Percentiles rank a stretch among this genome's conserved stretches.
These are phyloP conservation scores for Apis florea DNA, from an alignment of 1,140 invertebrate species.

Conservation along the genomic window DNA sequence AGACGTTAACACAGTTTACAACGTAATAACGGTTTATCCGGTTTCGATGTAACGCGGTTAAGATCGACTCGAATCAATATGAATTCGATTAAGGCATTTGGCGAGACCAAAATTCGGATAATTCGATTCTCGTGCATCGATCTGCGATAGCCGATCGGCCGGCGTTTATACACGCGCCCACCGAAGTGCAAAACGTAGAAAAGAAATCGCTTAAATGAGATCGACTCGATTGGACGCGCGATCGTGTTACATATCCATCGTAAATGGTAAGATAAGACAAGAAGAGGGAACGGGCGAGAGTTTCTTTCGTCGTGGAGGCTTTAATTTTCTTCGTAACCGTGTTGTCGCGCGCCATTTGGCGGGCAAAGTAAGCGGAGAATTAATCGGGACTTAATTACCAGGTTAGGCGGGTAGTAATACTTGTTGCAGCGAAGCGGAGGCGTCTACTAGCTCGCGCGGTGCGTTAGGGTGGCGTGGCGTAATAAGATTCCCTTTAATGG, in stretches of 20 bases:
- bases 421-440: slow-evolving; percentile 75
- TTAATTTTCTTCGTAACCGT: slow-evolving; percentile 61
- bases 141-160: slow-evolving; percentile 17
- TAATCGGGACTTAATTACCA: slow-evolving; percentile 76
- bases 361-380: slow-evolving; percentile 73
- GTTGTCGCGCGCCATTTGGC: slow-evolving; percentile 67
- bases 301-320: slow-evolving; percentile 27
- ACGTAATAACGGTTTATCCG: slow-evolving; percentile 19
- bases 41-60: slow-evolving; percentile 23
- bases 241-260: slow-evolving; percentile 21
- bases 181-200: neutral
- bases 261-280: neutral
- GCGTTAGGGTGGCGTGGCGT: slow-evolving; percentile 72
- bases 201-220: too few relatives aligned
- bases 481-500: slow-evolving; percentile 80
- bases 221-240: too few relatives aligned
- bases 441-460: slow-evolving; percentile 62
- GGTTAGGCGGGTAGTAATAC: slow-evolving; percentile 71
- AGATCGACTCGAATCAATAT: slow-evolving; percentile 36
- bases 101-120: slow-evolving; percentile 15
- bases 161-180: neutral
- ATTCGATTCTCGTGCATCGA: slow-evolving; percentile 7
- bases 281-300: neutral
- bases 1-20: slow-evolving; percentile 14
- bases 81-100: slow-evolving; percentile 17